Evolutionary conservation across 1,140 invertebrate genomes (phyloP).

Genomic region (Chironomus tepperi): DNA sequence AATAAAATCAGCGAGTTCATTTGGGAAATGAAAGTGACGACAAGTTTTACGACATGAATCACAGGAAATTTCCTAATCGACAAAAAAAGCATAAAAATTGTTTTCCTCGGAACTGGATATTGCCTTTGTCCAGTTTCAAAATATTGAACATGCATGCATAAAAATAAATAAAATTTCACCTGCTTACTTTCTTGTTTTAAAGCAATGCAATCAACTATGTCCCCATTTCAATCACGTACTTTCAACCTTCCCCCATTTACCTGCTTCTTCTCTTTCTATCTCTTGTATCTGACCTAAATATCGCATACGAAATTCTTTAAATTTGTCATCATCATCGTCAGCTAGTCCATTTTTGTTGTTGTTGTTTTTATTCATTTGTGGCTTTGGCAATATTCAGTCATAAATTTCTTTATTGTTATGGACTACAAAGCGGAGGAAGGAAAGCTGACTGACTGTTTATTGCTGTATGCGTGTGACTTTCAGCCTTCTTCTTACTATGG

Average conservation of each 20-base stretch:
- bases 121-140: too few relatives aligned
- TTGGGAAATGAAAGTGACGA: too few relatives aligned
- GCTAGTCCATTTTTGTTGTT: neutral
- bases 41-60: too few relatives aligned
- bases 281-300: neutral
- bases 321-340: neutral
- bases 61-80: too few relatives aligned
- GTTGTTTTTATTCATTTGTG: neutral
- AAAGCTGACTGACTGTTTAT: neutral
- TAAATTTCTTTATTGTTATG: too few relatives aligned
- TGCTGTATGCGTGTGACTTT: too few relatives aligned
- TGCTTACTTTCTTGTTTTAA: neutral
- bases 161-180: neutral
- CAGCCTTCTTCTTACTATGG: too few relatives aligned
- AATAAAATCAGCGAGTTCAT: too few relatives aligned
- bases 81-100: too few relatives aligned
- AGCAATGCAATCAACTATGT: neutral
- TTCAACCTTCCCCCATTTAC: neutral
- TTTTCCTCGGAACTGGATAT: too few relatives aligned
- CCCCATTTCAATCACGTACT: slow-evolving; percentile 6
- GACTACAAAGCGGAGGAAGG: neutral
- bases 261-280: neutral
- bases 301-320: neutral
- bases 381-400: neutral
- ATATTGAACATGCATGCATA: neutral